Conservation (phyloP, 2,797 vertebrate genomes). For the Dryobates pubescens region DNA sequence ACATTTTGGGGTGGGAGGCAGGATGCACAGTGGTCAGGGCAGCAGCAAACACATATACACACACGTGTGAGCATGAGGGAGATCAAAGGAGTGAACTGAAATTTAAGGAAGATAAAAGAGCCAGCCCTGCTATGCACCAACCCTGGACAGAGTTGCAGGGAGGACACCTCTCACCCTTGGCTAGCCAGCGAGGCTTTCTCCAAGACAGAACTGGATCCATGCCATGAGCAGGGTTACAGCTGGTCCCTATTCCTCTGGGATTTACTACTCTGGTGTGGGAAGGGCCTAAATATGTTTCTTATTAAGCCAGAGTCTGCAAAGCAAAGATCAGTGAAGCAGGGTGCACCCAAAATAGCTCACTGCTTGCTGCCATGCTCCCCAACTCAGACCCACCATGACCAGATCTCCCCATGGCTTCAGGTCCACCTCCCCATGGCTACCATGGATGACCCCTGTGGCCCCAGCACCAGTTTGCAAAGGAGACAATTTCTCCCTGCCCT, state of each 20-base stretch:
- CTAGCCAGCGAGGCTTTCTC: neutral
- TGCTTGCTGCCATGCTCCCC: neutral
- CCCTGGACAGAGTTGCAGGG: neutral
- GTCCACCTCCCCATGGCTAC: neutral
- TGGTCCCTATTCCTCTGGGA: neutral
- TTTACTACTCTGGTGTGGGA: neutral
- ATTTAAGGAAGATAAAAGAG: neutral
- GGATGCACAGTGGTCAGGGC: neutral
- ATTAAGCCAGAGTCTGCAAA: neutral
- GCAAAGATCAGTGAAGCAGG: neutral
- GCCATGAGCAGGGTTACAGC: neutral
- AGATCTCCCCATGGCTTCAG: neutral
- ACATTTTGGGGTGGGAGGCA: neutral
- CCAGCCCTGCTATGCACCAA: neutral
- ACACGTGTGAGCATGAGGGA: too few relatives aligned
- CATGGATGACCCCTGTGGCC: neutral
- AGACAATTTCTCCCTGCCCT: neutral
- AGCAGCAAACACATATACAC: neutral
- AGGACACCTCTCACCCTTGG: neutral
- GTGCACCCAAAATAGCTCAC: neutral
- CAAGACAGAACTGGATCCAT: neutral
- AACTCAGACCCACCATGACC: neutral
- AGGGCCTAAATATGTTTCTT: neutral
- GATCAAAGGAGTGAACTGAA: neutral
- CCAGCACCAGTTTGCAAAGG: neutral